Percentiles rank a stretch among this genome's conserved stretches.
These are phyloP conservation scores for Characodon lateralis DNA, from an alignment of 2,797 vertebrate species.

Conservation along the genomic window DNA sequence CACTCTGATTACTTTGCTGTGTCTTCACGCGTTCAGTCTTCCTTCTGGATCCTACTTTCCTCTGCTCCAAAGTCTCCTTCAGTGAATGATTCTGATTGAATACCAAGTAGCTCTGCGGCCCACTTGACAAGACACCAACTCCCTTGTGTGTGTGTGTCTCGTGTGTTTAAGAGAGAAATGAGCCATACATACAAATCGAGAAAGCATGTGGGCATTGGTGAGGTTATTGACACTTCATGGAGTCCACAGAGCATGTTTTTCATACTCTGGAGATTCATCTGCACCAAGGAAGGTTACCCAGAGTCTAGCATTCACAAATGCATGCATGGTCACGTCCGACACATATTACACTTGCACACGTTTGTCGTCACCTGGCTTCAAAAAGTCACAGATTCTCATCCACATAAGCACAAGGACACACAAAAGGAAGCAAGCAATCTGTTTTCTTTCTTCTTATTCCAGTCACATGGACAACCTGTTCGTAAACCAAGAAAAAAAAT, in stretches of 20 bases:
- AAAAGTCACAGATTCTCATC: slow-evolving; percentile 18
- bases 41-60: slow-evolving; percentile 49
- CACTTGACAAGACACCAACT: slow-evolving; percentile 72
- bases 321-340: neutral
- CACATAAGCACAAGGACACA: slow-evolving; percentile 24
- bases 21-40: slow-evolving; percentile 46
- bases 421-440: slow-evolving; percentile 55
- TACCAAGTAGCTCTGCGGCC: slow-evolving; percentile 79
- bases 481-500: neutral
- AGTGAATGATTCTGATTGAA: slow-evolving; percentile 70
- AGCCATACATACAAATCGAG: slow-evolving; percentile 5
- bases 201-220: slow-evolving; percentile 40
- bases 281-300: slow-evolving; percentile 22
- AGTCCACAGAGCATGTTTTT: slow-evolving; percentile 39
- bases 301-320: neutral
- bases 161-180: slow-evolving; percentile 1
- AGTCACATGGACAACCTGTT: slow-evolving; percentile 37
- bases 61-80: slow-evolving; percentile 47
- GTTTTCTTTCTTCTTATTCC: slow-evolving; percentile 43
- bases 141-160: slow-evolving; percentile 29
- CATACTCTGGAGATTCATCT: neutral
- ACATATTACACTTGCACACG: slow-evolving; percentile 14
- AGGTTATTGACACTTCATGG: slow-evolving; percentile 55
- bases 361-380: slow-evolving; percentile 31
- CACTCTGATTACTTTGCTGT: slow-evolving; percentile 45